Conservation (phyloP, 2,888 invertebrate genomes). For the Lapara coniferarum region DNA sequence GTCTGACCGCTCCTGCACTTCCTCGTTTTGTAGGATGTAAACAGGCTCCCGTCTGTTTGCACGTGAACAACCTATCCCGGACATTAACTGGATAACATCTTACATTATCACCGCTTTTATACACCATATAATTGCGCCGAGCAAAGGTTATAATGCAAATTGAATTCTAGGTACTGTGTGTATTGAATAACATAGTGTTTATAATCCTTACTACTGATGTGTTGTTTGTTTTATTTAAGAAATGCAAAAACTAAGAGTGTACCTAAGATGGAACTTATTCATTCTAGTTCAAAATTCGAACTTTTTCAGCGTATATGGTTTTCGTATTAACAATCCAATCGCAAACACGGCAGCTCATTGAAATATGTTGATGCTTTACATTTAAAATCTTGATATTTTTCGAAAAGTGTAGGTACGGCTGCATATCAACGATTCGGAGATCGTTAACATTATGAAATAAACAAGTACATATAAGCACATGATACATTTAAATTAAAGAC, state of each 20-base stretch:
- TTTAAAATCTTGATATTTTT: background rate
- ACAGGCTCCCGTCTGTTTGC: constrained; percentile 60
- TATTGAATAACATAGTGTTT: background rate
- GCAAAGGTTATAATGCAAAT: background rate
- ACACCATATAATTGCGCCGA: constrained; percentile 6
- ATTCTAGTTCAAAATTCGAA: background rate
- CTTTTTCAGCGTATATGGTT: background rate
- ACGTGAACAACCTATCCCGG: constrained; percentile 54
- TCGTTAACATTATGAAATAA: constrained; percentile 31
- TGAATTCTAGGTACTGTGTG: background rate
- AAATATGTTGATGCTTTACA: background rate
- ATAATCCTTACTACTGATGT: background rate
- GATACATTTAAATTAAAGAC: constrained; percentile 59
- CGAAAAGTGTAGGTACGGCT: background rate
- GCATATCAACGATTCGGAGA: constrained; percentile 24
- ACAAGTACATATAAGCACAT: constrained; percentile 27
- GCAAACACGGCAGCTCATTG: background rate
- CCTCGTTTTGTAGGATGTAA: constrained; percentile 66
- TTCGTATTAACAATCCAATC: background rate
- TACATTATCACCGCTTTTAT: constrained; percentile 18
- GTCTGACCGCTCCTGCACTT: constrained; percentile 61
- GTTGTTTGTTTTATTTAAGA: background rate
- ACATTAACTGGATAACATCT: constrained; percentile 37
- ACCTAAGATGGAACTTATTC: no score
- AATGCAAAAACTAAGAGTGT: no score